Percentiles rank a stretch among this genome's conserved stretches.
These are phyloP conservation scores for Fratercula arctica DNA, from an alignment of 2,797 vertebrate genomes.

Conservation along the genomic window DNA sequence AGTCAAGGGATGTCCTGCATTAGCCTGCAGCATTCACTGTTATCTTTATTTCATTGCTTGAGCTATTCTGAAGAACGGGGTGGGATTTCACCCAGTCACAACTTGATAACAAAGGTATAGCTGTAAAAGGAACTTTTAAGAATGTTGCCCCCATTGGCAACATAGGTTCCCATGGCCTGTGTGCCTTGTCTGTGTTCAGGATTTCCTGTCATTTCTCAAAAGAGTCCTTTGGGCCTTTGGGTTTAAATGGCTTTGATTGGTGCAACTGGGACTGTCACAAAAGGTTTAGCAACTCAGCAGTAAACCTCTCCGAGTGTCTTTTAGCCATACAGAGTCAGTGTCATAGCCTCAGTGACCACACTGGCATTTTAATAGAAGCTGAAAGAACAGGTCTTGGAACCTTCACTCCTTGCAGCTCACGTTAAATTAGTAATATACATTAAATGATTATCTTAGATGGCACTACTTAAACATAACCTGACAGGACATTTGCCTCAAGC, in stretches of 20 bases:
- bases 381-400: slow-evolving; percentile 33
- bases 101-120: not conserved
- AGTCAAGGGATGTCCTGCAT: not conserved
- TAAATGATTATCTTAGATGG: slow-evolving; percentile 26
- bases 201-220: not conserved
- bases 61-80: not conserved
- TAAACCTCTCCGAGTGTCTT: not conserved
- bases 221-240: not conserved
- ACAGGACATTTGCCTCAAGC: slow-evolving; percentile 36
- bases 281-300: not conserved
- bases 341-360: not conserved
- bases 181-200: no score
- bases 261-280: not conserved
- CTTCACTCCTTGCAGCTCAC: slow-evolving; percentile 7
- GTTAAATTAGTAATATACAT: slow-evolving; percentile 33
- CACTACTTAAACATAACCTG: slow-evolving; percentile 45
- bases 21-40: not conserved
- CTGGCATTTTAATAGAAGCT: not conserved
- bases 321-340: not conserved
- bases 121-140: not conserved
- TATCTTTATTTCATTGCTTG: not conserved
- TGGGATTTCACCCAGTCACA: not conserved
- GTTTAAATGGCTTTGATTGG: not conserved
- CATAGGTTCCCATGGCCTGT: no score
- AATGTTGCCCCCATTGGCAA: not conserved